Conservation (phyloP, 2,113 vertebrate genomes). For the Danionella cerebrum region DNA sequence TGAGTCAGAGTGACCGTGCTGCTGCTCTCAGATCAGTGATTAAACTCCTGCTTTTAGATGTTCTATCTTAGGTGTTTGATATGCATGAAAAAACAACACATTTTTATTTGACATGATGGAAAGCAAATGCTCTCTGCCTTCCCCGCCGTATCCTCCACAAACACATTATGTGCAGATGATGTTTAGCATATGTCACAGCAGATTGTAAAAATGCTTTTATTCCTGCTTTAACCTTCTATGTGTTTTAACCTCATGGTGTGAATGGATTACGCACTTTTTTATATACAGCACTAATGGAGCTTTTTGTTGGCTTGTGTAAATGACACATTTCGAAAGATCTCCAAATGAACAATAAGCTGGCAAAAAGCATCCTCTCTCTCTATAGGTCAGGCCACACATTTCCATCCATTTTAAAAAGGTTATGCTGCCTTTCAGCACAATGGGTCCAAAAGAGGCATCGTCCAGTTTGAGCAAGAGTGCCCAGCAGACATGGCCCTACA, state of each 20-base stretch:
- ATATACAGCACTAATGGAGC: background rate
- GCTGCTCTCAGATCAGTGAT: constrained; percentile 4
- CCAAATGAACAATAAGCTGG: constrained; percentile 2
- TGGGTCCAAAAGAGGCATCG: constrained; percentile 1
- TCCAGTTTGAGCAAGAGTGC: background rate
- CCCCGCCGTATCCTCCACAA: background rate
- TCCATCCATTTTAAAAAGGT: constrained; percentile 26
- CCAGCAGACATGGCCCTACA: background rate
- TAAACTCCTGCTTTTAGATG: constrained; percentile 15
- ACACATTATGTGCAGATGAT: constrained; percentile 16
- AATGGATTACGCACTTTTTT: background rate
- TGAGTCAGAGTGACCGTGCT: constrained; percentile 10
- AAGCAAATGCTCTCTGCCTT: constrained; percentile 22
- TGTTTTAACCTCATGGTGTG: background rate
- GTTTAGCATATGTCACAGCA: constrained; percentile 19
- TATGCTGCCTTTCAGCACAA: constrained; percentile 14
- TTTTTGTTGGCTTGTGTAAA: background rate
- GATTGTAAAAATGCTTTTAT: background rate
- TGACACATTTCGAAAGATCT: background rate
- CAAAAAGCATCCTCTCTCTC: background rate
- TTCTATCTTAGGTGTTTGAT: constrained; percentile 5
- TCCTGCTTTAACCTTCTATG: constrained; percentile 1
- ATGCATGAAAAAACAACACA: constrained; percentile 13
- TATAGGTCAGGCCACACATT: constrained; percentile 17
- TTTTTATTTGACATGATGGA: constrained; percentile 12